Percentiles rank a stretch among this genome's conserved stretches.
Conservation (phyloP, 2,113 vertebrate species). For the Tenebrosternarchus preto region DNA sequence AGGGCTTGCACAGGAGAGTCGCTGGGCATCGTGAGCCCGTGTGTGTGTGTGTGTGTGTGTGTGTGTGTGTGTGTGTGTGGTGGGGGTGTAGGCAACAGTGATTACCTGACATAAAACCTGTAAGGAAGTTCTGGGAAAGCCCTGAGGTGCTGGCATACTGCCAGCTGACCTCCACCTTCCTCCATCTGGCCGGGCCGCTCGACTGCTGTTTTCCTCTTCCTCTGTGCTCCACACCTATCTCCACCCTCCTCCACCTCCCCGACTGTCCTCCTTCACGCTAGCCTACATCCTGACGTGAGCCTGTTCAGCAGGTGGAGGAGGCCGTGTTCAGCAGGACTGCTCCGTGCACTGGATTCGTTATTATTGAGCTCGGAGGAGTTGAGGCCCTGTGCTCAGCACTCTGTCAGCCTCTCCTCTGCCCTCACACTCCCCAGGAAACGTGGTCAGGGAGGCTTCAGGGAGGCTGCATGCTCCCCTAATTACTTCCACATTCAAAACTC, state of each 20-base stretch:
- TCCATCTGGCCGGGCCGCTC: slow-evolving; percentile 30
- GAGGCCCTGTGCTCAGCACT: slow-evolving; percentile 41
- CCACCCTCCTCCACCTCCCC: slow-evolving; percentile 40
- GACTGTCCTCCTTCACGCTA: slow-evolving; percentile 30
- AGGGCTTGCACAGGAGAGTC: slow-evolving; percentile 20
- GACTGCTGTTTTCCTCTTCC: slow-evolving; percentile 53
- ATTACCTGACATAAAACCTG: slow-evolving; percentile 49
- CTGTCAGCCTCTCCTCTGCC: slow-evolving; percentile 33
- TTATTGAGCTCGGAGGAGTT: slow-evolving; percentile 43
- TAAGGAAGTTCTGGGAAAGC: slow-evolving; percentile 34
- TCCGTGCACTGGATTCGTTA: slow-evolving; percentile 24
- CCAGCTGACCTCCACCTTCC: slow-evolving; percentile 60
- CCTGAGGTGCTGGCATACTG: slow-evolving; percentile 53
- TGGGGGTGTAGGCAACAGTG: slow-evolving; percentile 18
- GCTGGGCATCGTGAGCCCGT: slow-evolving; percentile 23
- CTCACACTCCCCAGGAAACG: slow-evolving; percentile 41
- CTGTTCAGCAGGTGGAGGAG: slow-evolving; percentile 39
- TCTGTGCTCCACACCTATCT: not conserved
- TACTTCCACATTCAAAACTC: slow-evolving; percentile 57
- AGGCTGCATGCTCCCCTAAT: slow-evolving; percentile 41
- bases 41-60: not conserved
- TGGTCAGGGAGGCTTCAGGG: slow-evolving; percentile 25
- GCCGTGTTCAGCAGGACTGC: slow-evolving; percentile 40
- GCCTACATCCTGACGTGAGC: slow-evolving; percentile 18
- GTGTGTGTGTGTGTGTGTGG: not conserved